phyloP scores from a whole-genome alignment of 2,888 invertebrate genomes.

The Mythimna loreyi region DNA sequence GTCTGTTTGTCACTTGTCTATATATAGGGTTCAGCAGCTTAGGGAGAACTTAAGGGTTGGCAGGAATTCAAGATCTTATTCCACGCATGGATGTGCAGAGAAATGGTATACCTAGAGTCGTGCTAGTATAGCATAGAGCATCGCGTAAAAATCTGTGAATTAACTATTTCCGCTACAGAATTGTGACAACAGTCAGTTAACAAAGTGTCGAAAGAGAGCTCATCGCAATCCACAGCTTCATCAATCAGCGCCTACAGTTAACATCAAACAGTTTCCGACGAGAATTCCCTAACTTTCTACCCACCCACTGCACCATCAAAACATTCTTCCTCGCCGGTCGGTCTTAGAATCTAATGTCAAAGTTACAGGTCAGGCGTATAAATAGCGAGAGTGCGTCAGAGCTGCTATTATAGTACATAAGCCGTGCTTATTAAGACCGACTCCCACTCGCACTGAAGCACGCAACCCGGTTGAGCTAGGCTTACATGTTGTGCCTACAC shows the following conservation, averaged over 20 bases:
- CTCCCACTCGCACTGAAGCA: slow-evolving; percentile 85
- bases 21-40: slow-evolving; percentile 47
- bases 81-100: background rate
- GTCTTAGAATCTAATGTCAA: slow-evolving; percentile 73
- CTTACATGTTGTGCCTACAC: slow-evolving; percentile 72
- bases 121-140: background rate
- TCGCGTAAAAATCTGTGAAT: background rate
- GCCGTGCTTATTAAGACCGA: slow-evolving; percentile 87
- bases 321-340: slow-evolving; percentile 55
- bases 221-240: slow-evolving; percentile 9
- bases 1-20: slow-evolving; percentile 63
- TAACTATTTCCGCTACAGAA: background rate
- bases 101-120: background rate
- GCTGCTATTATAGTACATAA: slow-evolving; percentile 81
- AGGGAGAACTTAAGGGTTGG: slow-evolving; percentile 59
- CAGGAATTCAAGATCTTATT: slow-evolving; percentile 57
- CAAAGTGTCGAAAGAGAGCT: slow-evolving; percentile 2
- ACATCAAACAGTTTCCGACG: slow-evolving; percentile 22
- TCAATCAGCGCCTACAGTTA: slow-evolving; percentile 47
- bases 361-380: slow-evolving; percentile 79
- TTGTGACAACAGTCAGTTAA: background rate
- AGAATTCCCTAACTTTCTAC: slow-evolving; percentile 43
- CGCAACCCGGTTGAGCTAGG: slow-evolving; percentile 77
- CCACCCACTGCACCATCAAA: slow-evolving; percentile 50
- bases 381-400: slow-evolving; percentile 77